Conservation (phyloP, 35 echinoderm and acorn worm genomes). For the Acanthaster planci region DNA sequence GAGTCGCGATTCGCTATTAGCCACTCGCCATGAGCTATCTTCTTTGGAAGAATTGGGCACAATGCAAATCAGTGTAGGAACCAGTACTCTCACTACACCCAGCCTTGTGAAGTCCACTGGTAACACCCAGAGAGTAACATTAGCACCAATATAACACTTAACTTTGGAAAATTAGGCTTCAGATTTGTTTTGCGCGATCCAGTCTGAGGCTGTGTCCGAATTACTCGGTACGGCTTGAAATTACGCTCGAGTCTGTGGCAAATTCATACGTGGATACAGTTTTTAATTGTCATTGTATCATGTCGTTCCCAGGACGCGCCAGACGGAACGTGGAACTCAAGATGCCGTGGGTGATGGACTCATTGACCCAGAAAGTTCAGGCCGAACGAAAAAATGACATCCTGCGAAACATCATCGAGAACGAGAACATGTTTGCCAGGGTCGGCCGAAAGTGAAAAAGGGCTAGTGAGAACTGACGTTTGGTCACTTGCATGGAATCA, state of each 20-base stretch:
- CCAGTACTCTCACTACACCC: background rate
- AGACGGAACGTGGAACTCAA: background rate
- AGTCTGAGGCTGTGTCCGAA: too few relatives aligned
- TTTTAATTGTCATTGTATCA: background rate
- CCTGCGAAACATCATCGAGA: background rate
- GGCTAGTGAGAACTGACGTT: background rate
- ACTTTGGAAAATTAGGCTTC: background rate
- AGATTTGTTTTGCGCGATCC: too few relatives aligned
- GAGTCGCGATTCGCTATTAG: too few relatives aligned
- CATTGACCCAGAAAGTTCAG: background rate
- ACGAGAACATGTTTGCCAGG: background rate
- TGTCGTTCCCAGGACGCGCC: background rate
- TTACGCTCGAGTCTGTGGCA: background rate
- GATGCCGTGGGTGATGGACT: background rate
- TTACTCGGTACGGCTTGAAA: too few relatives aligned
- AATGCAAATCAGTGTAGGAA: too few relatives aligned
- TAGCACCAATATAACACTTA: too few relatives aligned
- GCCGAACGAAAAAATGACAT: background rate
- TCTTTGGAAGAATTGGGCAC: too few relatives aligned
- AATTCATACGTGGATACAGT: background rate
- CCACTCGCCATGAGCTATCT: too few relatives aligned
- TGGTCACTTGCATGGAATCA: too few relatives aligned
- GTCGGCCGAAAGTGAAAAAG: conserved; percentile 9
- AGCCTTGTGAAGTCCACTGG: background rate
- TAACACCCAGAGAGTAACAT: too few relatives aligned